These are phyloP conservation scores for Aleiodes testaceus DNA, from an alignment of 2,888 invertebrate species.

Conservation along the genomic window DNA sequence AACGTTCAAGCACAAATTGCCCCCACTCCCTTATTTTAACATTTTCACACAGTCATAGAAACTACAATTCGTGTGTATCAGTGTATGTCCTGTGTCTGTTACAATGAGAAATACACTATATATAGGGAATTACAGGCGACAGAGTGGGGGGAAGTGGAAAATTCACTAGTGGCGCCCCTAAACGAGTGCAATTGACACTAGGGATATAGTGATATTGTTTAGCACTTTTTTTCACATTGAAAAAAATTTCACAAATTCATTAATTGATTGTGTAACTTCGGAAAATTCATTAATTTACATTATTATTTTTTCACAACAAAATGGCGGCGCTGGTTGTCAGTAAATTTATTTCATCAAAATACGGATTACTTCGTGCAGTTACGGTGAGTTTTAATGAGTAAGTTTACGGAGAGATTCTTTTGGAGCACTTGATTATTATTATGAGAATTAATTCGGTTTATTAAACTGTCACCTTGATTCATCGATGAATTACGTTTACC, in stretches of 20 bases:
- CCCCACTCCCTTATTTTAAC: conserved; percentile 15
- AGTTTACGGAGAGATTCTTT: neutral
- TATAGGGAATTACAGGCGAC: too few relatives aligned
- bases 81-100: neutral
- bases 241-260: too few relatives aligned
- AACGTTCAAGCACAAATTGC: conserved; percentile 36
- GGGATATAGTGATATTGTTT: too few relatives aligned
- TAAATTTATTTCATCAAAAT: conserved; percentile 52
- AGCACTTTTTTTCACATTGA: too few relatives aligned
- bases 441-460: too few relatives aligned
- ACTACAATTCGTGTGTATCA: neutral
- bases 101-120: too few relatives aligned
- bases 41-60: neutral
- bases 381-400: conserved; percentile 56
- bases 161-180: too few relatives aligned
- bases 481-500: neutral
- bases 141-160: too few relatives aligned
- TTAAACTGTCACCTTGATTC: neutral
- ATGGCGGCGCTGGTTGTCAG: conserved; percentile 78
- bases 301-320: conserved; percentile 64
- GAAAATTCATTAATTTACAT: neutral
- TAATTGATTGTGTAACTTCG: neutral
- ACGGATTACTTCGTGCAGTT: conserved; percentile 45
- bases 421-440: too few relatives aligned
- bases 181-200: too few relatives aligned